These are phyloP conservation scores for Cinclus cinclus DNA, from an alignment of 2,113 vertebrate species.

Conservation along the genomic window DNA sequence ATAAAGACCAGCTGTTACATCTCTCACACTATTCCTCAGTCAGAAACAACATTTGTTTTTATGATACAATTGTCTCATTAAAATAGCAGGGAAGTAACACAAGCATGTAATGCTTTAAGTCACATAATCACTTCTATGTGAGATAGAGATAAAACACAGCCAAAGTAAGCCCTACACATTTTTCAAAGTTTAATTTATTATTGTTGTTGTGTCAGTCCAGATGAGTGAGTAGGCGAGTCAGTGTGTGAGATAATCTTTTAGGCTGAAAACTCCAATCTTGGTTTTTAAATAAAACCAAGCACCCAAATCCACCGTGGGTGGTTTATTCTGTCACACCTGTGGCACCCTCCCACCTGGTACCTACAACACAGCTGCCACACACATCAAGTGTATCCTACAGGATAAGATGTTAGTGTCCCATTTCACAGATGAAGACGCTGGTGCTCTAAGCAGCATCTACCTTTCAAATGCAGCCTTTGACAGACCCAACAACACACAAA, in stretches of 20 bases:
- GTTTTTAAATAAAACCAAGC: neutral
- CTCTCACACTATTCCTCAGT: neutral
- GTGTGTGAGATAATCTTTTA: neutral
- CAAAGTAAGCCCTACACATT: neutral
- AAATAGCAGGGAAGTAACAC: neutral
- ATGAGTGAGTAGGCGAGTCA: neutral
- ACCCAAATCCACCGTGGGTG: neutral
- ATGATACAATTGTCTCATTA: neutral
- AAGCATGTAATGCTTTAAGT: neutral
- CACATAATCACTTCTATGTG: neutral
- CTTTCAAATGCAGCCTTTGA: neutral
- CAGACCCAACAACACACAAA: neutral
- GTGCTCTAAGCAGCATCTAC: neutral
- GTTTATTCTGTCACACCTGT: neutral
- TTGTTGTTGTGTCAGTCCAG: neutral
- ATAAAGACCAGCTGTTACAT: neutral
- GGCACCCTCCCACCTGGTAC: neutral
- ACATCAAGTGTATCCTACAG: neutral
- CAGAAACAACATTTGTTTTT: neutral
- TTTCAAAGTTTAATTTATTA: neutral
- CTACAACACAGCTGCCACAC: neutral
- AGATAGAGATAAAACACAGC: neutral
- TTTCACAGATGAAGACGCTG: neutral
- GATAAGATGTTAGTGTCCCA: neutral
- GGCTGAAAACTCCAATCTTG: neutral